Evolutionary conservation across 2,888 invertebrate genomes (phyloP).

Genomic region (Lucinisca nassula): DNA sequence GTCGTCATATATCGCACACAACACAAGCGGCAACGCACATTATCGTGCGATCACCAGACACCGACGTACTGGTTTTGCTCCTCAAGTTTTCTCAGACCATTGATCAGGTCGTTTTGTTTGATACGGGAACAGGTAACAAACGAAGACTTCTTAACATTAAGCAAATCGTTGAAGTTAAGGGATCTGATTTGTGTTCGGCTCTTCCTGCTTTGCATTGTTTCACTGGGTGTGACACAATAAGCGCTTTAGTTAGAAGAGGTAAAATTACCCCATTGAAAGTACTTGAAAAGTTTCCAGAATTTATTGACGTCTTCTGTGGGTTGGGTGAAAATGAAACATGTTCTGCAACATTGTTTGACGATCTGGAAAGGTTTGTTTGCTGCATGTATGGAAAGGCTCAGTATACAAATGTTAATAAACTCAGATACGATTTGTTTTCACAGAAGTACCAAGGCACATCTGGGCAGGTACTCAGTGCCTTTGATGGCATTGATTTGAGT

Average conservation of each 20-base stretch:
- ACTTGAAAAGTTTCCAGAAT: constrained; percentile 7
- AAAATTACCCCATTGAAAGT: constrained; percentile 42
- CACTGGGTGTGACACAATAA: constrained; percentile 58
- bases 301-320: not conserved
- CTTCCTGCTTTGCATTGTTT: constrained; percentile 46
- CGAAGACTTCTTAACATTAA: constrained; percentile 42
- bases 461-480: not conserved
- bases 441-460: constrained; percentile 22
- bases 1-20: not conserved
- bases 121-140: constrained; percentile 53
- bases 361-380: constrained; percentile 28
- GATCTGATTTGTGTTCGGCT: constrained; percentile 26
- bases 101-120: constrained; percentile 25
- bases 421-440: constrained; percentile 21
- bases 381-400: constrained; percentile 22
- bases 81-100: constrained; percentile 5
- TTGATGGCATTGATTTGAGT: constrained; percentile 48
- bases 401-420: constrained; percentile 21
- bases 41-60: constrained; percentile 61
- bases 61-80: constrained; percentile 54
- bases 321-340: not conserved
- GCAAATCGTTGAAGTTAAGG: constrained; percentile 18
- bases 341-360: not conserved
- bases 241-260: constrained; percentile 51
- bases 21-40: constrained; percentile 1